Conservation (phyloP, 2,113 vertebrate genomes). For the Dunckerocampus dactyliophorus region DNA sequence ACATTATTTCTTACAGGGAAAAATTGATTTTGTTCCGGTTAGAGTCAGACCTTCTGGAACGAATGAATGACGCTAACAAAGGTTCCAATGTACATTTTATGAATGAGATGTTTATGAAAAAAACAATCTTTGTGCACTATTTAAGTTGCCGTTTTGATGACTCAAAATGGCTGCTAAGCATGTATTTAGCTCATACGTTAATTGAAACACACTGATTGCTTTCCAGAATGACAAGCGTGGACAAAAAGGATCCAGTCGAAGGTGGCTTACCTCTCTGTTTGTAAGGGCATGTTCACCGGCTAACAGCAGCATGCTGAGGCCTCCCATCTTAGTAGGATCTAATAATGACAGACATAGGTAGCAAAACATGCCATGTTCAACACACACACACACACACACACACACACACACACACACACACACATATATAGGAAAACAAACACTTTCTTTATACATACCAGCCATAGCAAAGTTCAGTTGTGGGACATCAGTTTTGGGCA, state of each 20-base stretch:
- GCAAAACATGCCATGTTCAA: not conserved
- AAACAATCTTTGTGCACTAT: no score
- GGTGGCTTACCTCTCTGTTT: slow-evolving; percentile 83
- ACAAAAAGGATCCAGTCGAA: no score
- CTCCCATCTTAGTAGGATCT: slow-evolving; percentile 99
- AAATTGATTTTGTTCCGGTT: no score
- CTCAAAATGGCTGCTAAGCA: no score
- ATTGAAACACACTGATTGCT: no score
- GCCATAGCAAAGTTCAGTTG: slow-evolving; percentile 97
- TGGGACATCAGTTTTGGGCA: slow-evolving; percentile 83
- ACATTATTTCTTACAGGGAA: no score
- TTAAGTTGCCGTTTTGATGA: no score
- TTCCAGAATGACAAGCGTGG: not conserved
- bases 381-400: slow-evolving; percentile 14
- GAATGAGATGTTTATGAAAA: no score
- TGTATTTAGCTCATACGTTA: no score
- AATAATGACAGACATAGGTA: slow-evolving; percentile 14
- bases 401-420: slow-evolving; percentile 8
- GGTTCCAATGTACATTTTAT: no score
- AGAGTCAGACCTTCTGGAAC: no score
- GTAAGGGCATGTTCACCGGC: slow-evolving; percentile 94
- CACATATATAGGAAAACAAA: not conserved
- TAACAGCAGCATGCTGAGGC: slow-evolving; percentile 95
- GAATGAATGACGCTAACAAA: no score
- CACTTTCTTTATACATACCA: slow-evolving; percentile 74